phyloP scores from a whole-genome alignment of 1,140 invertebrate species.

The Dendrolimus punctatus region DNA sequence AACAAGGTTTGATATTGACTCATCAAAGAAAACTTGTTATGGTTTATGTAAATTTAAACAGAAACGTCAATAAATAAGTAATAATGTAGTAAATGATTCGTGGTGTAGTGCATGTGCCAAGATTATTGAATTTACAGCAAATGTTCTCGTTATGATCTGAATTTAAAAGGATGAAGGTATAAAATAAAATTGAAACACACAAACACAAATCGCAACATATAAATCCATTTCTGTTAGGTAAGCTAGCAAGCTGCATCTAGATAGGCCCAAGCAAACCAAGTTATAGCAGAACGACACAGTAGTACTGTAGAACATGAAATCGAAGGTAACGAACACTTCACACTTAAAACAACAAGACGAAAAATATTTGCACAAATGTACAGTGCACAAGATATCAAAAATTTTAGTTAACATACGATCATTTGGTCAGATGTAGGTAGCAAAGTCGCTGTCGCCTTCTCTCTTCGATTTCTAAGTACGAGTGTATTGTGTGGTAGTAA shows the following conservation, averaged over 20 bases:
- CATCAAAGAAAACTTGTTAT: too few species aligned
- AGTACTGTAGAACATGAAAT: constrained; percentile 2
- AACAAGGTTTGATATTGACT: too few species aligned
- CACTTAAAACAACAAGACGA: constrained; percentile 13
- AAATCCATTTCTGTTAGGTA: constrained; percentile 34
- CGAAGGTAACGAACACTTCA: not conserved
- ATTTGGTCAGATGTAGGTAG: constrained; percentile 47
- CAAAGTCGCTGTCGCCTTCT: constrained; percentile 42
- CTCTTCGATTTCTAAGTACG: constrained; percentile 64
- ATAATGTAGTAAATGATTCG: too few species aligned
- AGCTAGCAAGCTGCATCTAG: constrained; percentile 35
- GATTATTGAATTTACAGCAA: too few species aligned
- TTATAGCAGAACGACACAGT: constrained; percentile 11
- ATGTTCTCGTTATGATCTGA: too few species aligned
- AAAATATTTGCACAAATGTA: constrained; percentile 34
- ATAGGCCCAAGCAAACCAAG: constrained; percentile 7
- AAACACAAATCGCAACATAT: constrained; percentile 67
- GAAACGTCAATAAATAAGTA: too few species aligned
- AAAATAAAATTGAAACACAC: constrained; percentile 40
- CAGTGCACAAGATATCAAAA: constrained; percentile 47
- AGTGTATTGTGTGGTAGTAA: constrained; percentile 65
- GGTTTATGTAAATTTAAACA: too few species aligned
- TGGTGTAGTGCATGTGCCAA: too few species aligned
- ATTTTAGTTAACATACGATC: constrained; percentile 49
- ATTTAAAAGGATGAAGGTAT: too few species aligned